Conservation (phyloP, 2,888 invertebrate species). For the Zeuzera pyrina region DNA sequence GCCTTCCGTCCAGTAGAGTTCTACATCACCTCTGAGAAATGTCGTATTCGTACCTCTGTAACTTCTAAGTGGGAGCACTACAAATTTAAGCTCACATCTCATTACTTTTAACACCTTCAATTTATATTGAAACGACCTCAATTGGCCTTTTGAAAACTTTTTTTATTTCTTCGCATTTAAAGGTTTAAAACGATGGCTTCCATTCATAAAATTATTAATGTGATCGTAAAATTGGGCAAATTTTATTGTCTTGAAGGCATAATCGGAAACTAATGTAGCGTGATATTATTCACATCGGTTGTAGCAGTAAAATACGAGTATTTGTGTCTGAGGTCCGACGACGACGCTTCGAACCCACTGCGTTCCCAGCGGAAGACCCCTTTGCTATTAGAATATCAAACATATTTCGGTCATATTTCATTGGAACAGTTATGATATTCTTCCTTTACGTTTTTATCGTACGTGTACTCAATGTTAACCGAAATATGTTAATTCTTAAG, state of each 20-base stretch:
- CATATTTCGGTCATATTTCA: conserved; percentile 63
- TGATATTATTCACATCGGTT: conserved; percentile 71
- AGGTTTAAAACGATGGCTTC: conserved; percentile 65
- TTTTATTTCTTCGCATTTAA: conserved; percentile 58
- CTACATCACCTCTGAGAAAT: conserved; percentile 29
- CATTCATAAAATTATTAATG: conserved; percentile 74
- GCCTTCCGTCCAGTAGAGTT: conserved; percentile 38
- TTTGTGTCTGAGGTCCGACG: conserved; percentile 38
- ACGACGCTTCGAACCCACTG: conserved; percentile 6
- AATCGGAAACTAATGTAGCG: conserved; percentile 74
- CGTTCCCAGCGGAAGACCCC: conserved; percentile 64
- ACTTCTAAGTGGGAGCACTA: conserved; percentile 5
- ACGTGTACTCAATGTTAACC: conserved; percentile 52
- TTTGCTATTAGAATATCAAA: conserved; percentile 68
- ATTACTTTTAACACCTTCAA: conserved; percentile 43
- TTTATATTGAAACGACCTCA: conserved; percentile 47
- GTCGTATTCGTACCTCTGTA: conserved; percentile 26
- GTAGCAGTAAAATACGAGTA: conserved; percentile 68
- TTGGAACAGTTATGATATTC: conserved; percentile 68
- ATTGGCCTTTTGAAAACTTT: conserved; percentile 41
- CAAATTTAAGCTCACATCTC: conserved; percentile 1
- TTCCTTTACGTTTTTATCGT: conserved; percentile 50
- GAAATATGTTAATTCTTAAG: conserved; percentile 40
- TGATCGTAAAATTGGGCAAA: conserved; percentile 72
- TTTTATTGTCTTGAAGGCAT: conserved; percentile 72